Percentiles rank a stretch among this genome's conserved stretches.
Evolutionary conservation across 1,140 invertebrate species (phyloP).

Genomic region (Bradysia coprophila): DNA sequence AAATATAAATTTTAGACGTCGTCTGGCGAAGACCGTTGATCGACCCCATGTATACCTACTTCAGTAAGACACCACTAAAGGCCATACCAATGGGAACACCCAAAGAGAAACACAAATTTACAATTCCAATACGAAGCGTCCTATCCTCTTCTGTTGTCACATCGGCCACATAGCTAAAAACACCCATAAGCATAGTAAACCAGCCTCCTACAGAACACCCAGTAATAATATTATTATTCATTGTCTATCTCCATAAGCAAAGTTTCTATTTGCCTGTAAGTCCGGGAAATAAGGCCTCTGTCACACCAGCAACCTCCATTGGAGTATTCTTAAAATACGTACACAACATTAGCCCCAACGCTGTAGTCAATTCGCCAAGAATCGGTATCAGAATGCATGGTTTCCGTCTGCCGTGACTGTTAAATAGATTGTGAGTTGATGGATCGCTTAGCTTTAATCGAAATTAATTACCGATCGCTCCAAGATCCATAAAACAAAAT

Average conservation of each 20-base stretch:
- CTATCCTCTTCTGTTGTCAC: slow-evolving; percentile 61
- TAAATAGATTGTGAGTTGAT: slow-evolving; percentile 12
- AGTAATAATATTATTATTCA: not conserved
- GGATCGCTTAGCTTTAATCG: not conserved
- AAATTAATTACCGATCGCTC: slow-evolving; percentile 42
- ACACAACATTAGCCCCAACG: slow-evolving; percentile 55
- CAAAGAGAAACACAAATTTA: slow-evolving; percentile 63
- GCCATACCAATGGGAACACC: slow-evolving; percentile 63
- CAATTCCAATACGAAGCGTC: slow-evolving; percentile 64
- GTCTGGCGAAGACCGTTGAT: too few species aligned
- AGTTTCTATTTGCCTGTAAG: slow-evolving; percentile 29
- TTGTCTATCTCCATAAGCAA: too few species aligned
- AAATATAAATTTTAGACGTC: not conserved
- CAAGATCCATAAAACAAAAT: slow-evolving; percentile 63
- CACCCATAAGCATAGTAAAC: slow-evolving; percentile 77
- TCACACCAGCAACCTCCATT: slow-evolving; percentile 54
- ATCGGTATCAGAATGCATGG: slow-evolving; percentile 70
- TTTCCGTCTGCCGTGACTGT: slow-evolving; percentile 45
- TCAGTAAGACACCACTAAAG: slow-evolving; percentile 46
- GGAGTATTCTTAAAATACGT: slow-evolving; percentile 60
- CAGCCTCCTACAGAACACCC: slow-evolving; percentile 45
- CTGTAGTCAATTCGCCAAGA: slow-evolving; percentile 57
- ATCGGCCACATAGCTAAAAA: slow-evolving; percentile 78
- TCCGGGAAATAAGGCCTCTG: slow-evolving; percentile 57
- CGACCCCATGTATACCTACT: slow-evolving; percentile 11